Percentiles rank a stretch among this genome's conserved stretches.
Evolutionary conservation across 2,888 invertebrate genomes (phyloP).

Genomic region (Nymphalis polychloros): DNA sequence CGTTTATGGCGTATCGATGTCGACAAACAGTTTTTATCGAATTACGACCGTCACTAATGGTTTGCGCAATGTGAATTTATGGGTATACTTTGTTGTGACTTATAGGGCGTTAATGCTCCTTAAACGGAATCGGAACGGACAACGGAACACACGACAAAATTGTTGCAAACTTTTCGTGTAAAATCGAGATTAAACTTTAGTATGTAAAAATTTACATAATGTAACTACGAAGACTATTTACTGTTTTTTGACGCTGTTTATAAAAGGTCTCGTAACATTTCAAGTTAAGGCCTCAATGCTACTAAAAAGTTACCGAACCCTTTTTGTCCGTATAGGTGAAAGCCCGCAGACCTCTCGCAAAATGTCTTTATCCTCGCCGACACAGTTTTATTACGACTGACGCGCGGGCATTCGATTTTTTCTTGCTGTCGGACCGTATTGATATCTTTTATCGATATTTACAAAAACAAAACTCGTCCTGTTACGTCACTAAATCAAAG

Average conservation of each 20-base stretch:
- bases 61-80: conserved; percentile 44
- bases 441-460: conserved; percentile 48
- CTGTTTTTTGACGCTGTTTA: neutral
- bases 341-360: conserved; percentile 53
- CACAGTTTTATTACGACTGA: conserved; percentile 46
- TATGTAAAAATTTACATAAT: conserved; percentile 1
- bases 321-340: conserved; percentile 54
- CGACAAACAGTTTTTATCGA: conserved; percentile 51
- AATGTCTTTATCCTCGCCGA: conserved; percentile 69
- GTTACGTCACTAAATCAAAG: conserved; percentile 40
- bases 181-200: neutral
- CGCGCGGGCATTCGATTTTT: conserved; percentile 46
- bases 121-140: conserved; percentile 11
- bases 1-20: conserved; percentile 52
- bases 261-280: conserved; percentile 16
- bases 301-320: conserved; percentile 28
- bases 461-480: conserved; percentile 38
- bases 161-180: conserved; percentile 1
- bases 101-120: conserved; percentile 24
- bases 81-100: conserved; percentile 33
- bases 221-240: conserved; percentile 2
- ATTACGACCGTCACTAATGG: conserved; percentile 50
- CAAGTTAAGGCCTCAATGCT: conserved; percentile 15
- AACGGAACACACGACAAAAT: neutral
- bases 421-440: conserved; percentile 37